Percentiles rank a stretch among this genome's conserved stretches.
These are phyloP conservation scores for Tribolium freemani DNA, from an alignment of 2,888 invertebrate species.

Conservation along the genomic window DNA sequence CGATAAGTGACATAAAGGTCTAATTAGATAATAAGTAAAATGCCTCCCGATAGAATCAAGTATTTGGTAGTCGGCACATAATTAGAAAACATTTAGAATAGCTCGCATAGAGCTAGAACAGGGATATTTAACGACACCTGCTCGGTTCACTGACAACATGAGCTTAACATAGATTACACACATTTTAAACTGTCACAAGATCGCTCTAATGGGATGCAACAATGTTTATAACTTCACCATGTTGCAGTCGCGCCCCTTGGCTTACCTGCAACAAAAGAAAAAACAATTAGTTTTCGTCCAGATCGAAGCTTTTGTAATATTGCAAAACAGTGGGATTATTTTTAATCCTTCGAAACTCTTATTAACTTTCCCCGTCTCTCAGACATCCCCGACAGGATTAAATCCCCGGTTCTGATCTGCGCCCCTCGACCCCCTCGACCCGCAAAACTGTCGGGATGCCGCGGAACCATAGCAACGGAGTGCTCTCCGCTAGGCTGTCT, in stretches of 20 bases:
- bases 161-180: slow-evolving; percentile 60
- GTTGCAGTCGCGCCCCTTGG: not conserved
- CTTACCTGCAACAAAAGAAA: slow-evolving; percentile 47
- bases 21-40: slow-evolving; percentile 8
- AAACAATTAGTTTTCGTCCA: slow-evolving; percentile 23
- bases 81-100: slow-evolving; percentile 53
- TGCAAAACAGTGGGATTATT: slow-evolving; percentile 69
- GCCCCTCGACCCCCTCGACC: slow-evolving; percentile 49
- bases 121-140: slow-evolving; percentile 58
- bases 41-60: not conserved
- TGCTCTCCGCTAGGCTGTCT: slow-evolving; percentile 69
- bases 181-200: slow-evolving; percentile 57
- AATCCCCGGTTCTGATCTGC: slow-evolving; percentile 67
- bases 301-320: slow-evolving; percentile 60
- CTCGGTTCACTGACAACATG: slow-evolving; percentile 58
- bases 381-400: slow-evolving; percentile 68
- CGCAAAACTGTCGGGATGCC: slow-evolving; percentile 69
- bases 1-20: not conserved
- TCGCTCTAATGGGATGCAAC: slow-evolving; percentile 54
- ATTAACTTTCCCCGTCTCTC: slow-evolving; percentile 68
- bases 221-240: slow-evolving; percentile 51
- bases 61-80: slow-evolving; percentile 44
- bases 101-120: slow-evolving; percentile 44
- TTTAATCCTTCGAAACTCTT: slow-evolving; percentile 69
- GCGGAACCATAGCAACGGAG: slow-evolving; percentile 70